Percentiles rank a stretch among this genome's conserved stretches.
Conservation (phyloP, 2,888 invertebrate species). For the Pristionchus fissidentatus region DNA sequence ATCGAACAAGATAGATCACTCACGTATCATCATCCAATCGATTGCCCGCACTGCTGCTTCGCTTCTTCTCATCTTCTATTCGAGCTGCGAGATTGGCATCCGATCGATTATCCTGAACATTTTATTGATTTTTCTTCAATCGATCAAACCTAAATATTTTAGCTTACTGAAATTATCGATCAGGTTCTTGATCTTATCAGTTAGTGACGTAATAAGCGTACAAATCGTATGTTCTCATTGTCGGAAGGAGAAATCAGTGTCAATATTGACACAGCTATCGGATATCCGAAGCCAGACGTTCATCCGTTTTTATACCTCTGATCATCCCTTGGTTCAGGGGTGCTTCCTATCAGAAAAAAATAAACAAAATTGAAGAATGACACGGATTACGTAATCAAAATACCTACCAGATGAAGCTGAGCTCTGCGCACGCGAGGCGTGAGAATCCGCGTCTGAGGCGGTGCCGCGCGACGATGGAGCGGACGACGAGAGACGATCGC, state of each 20-base stretch:
- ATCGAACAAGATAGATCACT: too few relatives aligned
- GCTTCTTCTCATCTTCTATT: slow-evolving; percentile 26
- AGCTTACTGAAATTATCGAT: too few relatives aligned
- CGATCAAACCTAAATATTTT: too few relatives aligned
- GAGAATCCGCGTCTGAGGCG: slow-evolving; percentile 10
- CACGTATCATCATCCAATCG: slow-evolving; percentile 44
- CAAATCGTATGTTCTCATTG: too few relatives aligned
- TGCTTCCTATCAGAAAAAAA: not conserved
- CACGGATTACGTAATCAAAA: not conserved
- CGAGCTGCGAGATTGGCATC: slow-evolving; percentile 20
- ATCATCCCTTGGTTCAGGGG: not conserved
- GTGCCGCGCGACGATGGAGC: not conserved
- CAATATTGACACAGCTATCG: too few relatives aligned
- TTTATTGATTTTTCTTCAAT: too few relatives aligned
- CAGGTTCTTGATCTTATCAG: too few relatives aligned
- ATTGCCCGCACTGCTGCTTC: slow-evolving; percentile 41
- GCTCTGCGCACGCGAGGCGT: slow-evolving; percentile 16
- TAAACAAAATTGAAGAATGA: not conserved
- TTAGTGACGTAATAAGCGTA: too few relatives aligned
- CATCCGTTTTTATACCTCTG: too few relatives aligned
- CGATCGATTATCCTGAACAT: slow-evolving; percentile 43
- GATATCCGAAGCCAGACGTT: too few relatives aligned
- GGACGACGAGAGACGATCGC: slow-evolving; percentile 19
- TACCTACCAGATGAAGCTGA: not conserved
- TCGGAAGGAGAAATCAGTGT: too few relatives aligned